These are phyloP conservation scores for Thalassophryne amazonica DNA, from an alignment of 2,797 vertebrate genomes.

Conservation along the genomic window DNA sequence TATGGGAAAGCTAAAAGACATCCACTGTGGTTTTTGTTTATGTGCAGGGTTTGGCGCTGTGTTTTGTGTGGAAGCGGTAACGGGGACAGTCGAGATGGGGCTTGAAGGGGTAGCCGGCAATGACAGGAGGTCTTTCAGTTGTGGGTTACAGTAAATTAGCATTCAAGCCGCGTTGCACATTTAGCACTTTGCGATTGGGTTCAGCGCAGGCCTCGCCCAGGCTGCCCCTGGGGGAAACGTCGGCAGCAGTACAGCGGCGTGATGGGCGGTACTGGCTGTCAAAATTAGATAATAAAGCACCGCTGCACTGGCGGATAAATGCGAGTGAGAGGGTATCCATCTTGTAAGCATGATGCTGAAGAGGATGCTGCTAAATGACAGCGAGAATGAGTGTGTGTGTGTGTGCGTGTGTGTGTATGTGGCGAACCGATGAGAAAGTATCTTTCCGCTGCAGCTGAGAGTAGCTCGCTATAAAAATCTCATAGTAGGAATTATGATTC, in stretches of 20 bases:
- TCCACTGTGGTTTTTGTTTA: constrained; percentile 15
- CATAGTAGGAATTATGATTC: constrained; percentile 37
- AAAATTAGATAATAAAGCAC: constrained; percentile 84
- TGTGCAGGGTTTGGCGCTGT: neutral
- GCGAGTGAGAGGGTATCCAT: constrained; percentile 79
- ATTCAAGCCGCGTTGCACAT: constrained; percentile 67
- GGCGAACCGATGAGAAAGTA: constrained; percentile 37
- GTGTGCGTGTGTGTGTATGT: constrained; percentile 22
- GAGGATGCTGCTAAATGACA: constrained; percentile 78
- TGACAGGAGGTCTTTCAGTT: constrained; percentile 64
- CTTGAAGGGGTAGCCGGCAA: constrained; percentile 41
- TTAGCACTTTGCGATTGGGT: constrained; percentile 81
- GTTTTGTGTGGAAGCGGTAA: constrained; percentile 20
- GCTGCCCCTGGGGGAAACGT: constrained; percentile 74
- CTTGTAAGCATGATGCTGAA: constrained; percentile 73
- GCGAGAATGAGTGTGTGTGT: constrained; percentile 36
- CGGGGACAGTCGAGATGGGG: constrained; percentile 29
- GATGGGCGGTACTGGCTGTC: constrained; percentile 77
- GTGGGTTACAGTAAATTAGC: constrained; percentile 79
- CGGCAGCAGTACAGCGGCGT: constrained; percentile 63
- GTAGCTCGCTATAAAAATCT: constrained; percentile 32
- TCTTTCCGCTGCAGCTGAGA: constrained; percentile 49
- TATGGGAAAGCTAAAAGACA: constrained; percentile 35
- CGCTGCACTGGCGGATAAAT: constrained; percentile 73
- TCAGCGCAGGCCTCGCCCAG: constrained; percentile 77